Conservation (phyloP, 2,113 vertebrate species). For the Zapus hudsonius region DNA sequence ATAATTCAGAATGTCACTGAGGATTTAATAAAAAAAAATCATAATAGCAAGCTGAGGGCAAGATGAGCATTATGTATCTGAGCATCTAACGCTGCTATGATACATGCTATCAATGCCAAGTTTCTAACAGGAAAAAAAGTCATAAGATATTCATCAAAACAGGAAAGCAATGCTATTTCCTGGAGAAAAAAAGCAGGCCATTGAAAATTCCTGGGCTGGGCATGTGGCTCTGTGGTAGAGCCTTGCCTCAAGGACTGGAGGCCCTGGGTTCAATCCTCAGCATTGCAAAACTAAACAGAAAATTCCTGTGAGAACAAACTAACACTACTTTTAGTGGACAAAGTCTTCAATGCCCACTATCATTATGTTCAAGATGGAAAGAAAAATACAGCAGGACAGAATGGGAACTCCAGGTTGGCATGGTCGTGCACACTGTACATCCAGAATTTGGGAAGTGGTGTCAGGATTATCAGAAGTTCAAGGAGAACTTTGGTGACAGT, state of each 20-base stretch:
- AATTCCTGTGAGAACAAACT: background rate
- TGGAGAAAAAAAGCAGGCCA: background rate
- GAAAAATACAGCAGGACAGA: background rate
- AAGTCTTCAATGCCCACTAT: background rate
- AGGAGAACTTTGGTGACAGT: background rate
- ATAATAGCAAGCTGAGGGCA: background rate
- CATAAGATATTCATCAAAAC: background rate
- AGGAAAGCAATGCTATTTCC: background rate
- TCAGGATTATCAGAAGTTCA: background rate
- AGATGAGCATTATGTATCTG: background rate
- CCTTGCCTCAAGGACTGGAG: no score
- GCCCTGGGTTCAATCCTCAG: no score
- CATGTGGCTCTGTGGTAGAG: no score
- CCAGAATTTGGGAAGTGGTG: background rate
- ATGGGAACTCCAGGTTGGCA: background rate
- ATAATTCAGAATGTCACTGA: background rate
- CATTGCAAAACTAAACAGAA: no score
- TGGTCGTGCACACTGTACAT: background rate
- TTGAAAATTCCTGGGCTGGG: no score
- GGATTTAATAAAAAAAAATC: background rate
- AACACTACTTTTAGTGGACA: background rate
- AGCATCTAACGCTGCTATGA: background rate
- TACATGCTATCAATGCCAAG: background rate
- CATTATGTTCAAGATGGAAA: background rate
- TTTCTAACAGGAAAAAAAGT: background rate